Base-by-base conservation (phyloP, 2,113 vertebrate genomes). In the Brachyhypopomus gauderio region DNA sequence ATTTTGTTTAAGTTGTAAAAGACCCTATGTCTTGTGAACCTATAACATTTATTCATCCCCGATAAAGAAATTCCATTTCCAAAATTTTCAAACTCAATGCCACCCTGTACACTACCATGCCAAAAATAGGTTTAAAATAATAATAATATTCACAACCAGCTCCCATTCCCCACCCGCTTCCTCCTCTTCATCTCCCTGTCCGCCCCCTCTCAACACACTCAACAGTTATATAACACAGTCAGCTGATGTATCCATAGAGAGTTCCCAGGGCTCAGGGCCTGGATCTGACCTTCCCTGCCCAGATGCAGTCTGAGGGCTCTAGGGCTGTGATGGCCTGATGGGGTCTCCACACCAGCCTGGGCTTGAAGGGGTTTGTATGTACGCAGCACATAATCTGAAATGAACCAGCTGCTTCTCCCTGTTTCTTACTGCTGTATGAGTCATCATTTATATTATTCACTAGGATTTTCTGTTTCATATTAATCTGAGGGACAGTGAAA, bases 221-320 rank as follows among this genome's bases (percentile, higher is more conserved):
- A 38, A 66, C 8, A 52, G 66, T 86, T 86, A 86, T 72, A 62
- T 84, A 86, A 84, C 77, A 5, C 67, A 25, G 77, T 83, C 73
- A 86, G 85, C 82, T 86, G 79, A 72, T 78, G 64, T 77, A 55
- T 82, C 72, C 79, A 73, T 73, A 66, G 76, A 78, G 71, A 56
- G 75, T 82, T 85, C 64, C 72, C 77, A 60, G 63, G 77, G 67
- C 73, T 72, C 17, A 73, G 45, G 56, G 75, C 71, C 20, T 2
- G 74, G 62, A n/a, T 74, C 56, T 62, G 59, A 52, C 69, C 34
- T 6, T 70, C 23, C n/a, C 63, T 9, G 63, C 38, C 30, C 64
- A 66, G 41, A 70, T 41, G 20, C 23, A 38, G 66, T 45, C 38
- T 19, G 58, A 58, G 38, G 3, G 79, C 70, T 75, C 38, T 62